A percentile compares a stretch with the other conserved stretches of the same genome.
Conservation (phyloP, 2,113 vertebrate genomes). For the Baryphthengus martii region DNA sequence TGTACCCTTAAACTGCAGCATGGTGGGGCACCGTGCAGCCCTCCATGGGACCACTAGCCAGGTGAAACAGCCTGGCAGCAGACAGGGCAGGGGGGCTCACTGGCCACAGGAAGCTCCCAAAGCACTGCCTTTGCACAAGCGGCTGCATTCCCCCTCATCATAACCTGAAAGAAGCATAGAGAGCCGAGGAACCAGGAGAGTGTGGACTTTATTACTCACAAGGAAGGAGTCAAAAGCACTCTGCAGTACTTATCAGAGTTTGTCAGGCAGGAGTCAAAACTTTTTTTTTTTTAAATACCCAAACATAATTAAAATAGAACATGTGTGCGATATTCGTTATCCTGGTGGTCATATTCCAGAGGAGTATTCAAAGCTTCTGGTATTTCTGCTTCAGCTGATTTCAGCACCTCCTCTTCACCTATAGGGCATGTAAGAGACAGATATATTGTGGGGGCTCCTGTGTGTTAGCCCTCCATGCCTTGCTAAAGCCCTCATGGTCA, state of each 20-base stretch:
- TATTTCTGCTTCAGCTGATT: neutral
- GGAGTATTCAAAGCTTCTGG: neutral
- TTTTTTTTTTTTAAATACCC: too few species aligned
- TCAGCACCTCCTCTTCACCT: slow-evolving; percentile 47
- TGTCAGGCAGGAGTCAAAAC: neutral
- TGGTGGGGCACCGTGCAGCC: neutral
- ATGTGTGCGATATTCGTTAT: neutral
- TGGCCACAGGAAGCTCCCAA: neutral
- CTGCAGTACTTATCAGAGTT: neutral
- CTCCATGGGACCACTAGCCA: neutral
- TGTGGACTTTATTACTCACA: neutral
- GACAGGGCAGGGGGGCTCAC: neutral
- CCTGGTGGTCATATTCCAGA: slow-evolving; percentile 8
- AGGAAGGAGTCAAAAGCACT: neutral
- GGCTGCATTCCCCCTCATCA: fast-evolving
- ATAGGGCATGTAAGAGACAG: neutral
- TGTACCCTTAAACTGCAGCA: fast-evolving
- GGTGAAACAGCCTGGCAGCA: neutral
- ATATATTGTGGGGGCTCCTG: fast-evolving
- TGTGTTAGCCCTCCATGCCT: fast-evolving
- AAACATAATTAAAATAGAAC: slow-evolving; percentile 6
- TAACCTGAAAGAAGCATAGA: neutral
- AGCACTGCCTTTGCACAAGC: neutral
- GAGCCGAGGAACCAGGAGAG: neutral
- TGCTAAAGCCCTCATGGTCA: neutral